Percentiles rank a stretch among this genome's conserved stretches.
These are phyloP conservation scores for Dolichopus griseipennis DNA, from an alignment of 2,888 invertebrate genomes.

Conservation along the genomic window DNA sequence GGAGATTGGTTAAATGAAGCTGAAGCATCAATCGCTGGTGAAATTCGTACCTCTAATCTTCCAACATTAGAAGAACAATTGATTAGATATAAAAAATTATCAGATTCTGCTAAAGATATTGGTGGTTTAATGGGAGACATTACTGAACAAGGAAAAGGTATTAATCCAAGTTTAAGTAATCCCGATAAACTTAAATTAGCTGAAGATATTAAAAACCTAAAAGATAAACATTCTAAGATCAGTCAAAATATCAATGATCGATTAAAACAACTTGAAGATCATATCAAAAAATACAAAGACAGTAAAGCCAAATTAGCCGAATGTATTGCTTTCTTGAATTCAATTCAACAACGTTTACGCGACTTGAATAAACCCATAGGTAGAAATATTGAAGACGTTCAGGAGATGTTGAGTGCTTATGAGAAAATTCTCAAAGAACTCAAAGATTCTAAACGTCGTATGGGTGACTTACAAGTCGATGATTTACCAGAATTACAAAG, in stretches of 20 bases:
- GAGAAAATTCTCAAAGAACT: slow-evolving; percentile 69
- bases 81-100: slow-evolving; percentile 72
- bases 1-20: slow-evolving; percentile 86
- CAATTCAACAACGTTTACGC: slow-evolving; percentile 74
- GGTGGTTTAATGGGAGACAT: slow-evolving; percentile 65
- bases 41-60: slow-evolving; percentile 68
- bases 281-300: slow-evolving; percentile 72
- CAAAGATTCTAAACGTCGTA: slow-evolving; percentile 67
- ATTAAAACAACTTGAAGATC: slow-evolving; percentile 61
- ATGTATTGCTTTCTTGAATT: slow-evolving; percentile 67
- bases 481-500: slow-evolving; percentile 71
- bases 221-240: slow-evolving; percentile 68
- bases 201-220: slow-evolving; percentile 68
- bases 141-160: slow-evolving; percentile 68
- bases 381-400: slow-evolving; percentile 78
- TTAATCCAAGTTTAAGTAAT: slow-evolving; percentile 71
- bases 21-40: slow-evolving; percentile 74
- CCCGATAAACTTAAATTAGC: slow-evolving; percentile 76
- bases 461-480: slow-evolving; percentile 66
- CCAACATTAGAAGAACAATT: slow-evolving; percentile 80
- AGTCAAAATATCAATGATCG: slow-evolving; percentile 68
- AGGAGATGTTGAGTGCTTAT: slow-evolving; percentile 67
- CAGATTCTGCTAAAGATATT: slow-evolving; percentile 62
- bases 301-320: slow-evolving; percentile 71
- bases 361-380: slow-evolving; percentile 80